Evolutionary conservation across 2,113 vertebrate species (phyloP).

Genomic region (Charadrius vociferus): DNA sequence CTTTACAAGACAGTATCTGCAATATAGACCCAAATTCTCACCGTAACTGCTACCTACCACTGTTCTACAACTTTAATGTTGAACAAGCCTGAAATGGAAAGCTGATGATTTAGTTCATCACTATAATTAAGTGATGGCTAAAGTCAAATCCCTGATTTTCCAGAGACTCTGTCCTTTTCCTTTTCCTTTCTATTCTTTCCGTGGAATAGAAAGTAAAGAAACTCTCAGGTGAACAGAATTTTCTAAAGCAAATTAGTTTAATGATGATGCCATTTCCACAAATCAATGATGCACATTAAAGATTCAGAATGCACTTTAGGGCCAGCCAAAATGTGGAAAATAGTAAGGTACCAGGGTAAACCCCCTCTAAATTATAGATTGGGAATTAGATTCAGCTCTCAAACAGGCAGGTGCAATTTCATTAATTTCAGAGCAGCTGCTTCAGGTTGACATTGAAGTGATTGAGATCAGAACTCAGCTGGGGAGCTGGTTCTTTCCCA

Average conservation of each 20-base stretch:
- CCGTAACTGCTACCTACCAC: not conserved
- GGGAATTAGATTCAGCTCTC: not conserved
- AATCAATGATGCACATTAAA: slow-evolving; percentile 29
- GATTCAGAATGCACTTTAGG: slow-evolving; percentile 18
- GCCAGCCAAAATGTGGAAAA: slow-evolving; percentile 25
- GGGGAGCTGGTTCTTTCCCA: not conserved
- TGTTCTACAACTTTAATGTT: not conserved
- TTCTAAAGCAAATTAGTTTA: not conserved
- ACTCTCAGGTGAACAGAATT: not conserved
- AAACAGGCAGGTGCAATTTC: not conserved
- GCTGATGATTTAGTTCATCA: not conserved
- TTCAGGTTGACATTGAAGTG: not conserved
- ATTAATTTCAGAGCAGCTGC: slow-evolving; percentile 21
- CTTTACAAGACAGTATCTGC: not conserved
- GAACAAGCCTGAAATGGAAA: not conserved
- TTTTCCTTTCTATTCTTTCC: not conserved
- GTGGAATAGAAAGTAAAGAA: not conserved
- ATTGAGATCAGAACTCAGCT: not conserved
- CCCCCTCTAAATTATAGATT: slow-evolving; percentile 34
- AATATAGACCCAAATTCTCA: not conserved
- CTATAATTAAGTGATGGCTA: not conserved
- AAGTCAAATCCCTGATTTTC: not conserved
- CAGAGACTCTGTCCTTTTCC: not conserved
- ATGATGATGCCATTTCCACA: not conserved
- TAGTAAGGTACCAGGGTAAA: not conserved